Evolutionary conservation across 1,140 invertebrate species (phyloP), one percentile per base, ranked within the genome.

Genomic region (Himalopsyche phryganea): DNA sequence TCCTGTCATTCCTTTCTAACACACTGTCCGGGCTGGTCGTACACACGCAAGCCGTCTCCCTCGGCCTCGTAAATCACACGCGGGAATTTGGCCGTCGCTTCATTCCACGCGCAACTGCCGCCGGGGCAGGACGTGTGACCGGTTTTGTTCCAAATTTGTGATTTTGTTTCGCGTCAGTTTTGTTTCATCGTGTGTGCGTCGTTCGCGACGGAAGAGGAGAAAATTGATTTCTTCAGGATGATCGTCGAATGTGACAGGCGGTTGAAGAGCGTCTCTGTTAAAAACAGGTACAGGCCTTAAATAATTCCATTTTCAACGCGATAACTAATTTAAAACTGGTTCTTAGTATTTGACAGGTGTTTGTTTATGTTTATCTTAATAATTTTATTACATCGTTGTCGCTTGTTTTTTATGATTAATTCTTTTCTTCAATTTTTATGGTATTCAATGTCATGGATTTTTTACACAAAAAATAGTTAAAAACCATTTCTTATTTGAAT

Each of bases 21-120:
- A n/a, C 46, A n/a, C 11, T 44, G 14, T 6, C 15, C 6, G 13
- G 6, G n/a, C 20, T 14, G 19, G 40, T 42, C 40, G 40, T 28
- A 5, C 9, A 5, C 40, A 5, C 40, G 13, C 40, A 5, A 13
- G 18, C 40, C 18, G 32, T n/a, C 67, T 66, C 70, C 69, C 75
- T 74, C 75, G 73, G 73, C 71, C 72, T 73, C 74, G 73, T 76
- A 76, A 77, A 76, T 76, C 74, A 74, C 72, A 72, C 71, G 70
- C 49, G 44, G 50, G 23, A 28, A 28, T 54, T 41, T 32, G 32
- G 23, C 48, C 40, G 48, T 15, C 44, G 28, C 72, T 72, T 75
- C 74, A 76, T 75, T 75, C 73, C 73, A 73, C 72, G 74, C 74
- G 74, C 72, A 73, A 72, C 70, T 69, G 70, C 71, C 70, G 75